Evolutionary conservation across 1,140 invertebrate genomes (phyloP), one percentile per base, ranked within the genome.

Genomic region (Himalopsyche phryganea): DNA sequence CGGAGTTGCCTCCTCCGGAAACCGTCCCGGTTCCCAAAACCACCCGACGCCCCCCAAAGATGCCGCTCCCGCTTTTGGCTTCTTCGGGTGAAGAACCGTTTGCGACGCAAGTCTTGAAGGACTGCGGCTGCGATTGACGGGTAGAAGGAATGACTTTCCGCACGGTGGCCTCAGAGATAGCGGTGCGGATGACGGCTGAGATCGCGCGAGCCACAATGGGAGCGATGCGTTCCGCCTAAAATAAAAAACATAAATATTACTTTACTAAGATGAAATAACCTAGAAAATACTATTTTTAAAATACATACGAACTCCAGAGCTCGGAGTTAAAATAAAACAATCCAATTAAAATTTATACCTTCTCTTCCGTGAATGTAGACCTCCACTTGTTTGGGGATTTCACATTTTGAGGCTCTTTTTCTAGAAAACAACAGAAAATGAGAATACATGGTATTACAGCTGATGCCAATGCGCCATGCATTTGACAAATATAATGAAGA

Each of bases 291-390:
- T 28, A 28, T 9, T 5, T 28, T 5, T 28, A 5, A 28, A 9
- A 9, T 28, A 28, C 23, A 28, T 28, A 9, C 3, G 9, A 46
- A 46, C n/a, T 9, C 18, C 44, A 46, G n/a, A 19, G 9, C 3
- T 46, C 11, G 23, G 35, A 17, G 35, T 15, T 32, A 13, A 48
- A 28, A 33, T 32, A 13, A 13, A 18, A 36, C 19, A 35, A 35
- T 35, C n/a, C n/a, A n/a, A n/a, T n/a, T n/a, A n/a, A n/a, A n/a
- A n/a, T n/a, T n/a, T n/a, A n/a, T 58, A 63, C 61, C 51, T 63
- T 63, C 28, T 63, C 55, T 38, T 63, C 61, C 6, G 56, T 63
- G 48, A 63, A 63, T 28, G 61, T 63, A 7, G 61, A 58, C 38
- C 56, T 55, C 61, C 61, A 63, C 20, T 63, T 63, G 35, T 59